Conservation (phyloP, 2,113 vertebrate species). For the Gracilinanus agilis region DNA sequence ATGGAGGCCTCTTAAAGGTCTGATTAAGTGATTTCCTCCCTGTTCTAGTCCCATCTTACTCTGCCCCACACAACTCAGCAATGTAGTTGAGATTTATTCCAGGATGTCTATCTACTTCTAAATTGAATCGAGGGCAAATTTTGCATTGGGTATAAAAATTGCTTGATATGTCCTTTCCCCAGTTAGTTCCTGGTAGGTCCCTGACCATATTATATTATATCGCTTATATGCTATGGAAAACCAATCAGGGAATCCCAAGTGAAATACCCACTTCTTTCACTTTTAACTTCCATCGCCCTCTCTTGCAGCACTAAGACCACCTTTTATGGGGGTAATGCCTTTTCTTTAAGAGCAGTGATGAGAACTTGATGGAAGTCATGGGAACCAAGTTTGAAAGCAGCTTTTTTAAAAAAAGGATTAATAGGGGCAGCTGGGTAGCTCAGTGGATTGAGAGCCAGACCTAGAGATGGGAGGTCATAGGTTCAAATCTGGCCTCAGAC, state of each 20-base stretch:
- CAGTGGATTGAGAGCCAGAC: too few relatives aligned
- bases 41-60: not conserved
- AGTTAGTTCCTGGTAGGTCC: not conserved
- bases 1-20: not conserved
- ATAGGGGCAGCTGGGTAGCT: too few relatives aligned
- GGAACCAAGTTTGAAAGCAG: not conserved
- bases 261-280: not conserved
- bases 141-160: not conserved
- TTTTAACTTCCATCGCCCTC: not conserved
- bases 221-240: not conserved
- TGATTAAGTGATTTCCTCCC: not conserved
- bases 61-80: not conserved
- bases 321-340: not conserved
- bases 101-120: not conserved
- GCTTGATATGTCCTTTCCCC: not conserved
- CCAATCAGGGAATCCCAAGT: not conserved
- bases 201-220: not conserved
- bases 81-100: not conserved
- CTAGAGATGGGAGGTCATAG: too few relatives aligned
- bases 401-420: too few relatives aligned
- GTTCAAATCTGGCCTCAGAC: too few relatives aligned
- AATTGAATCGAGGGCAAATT: not conserved
- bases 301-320: too few relatives aligned
- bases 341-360: not conserved
- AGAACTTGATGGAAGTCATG: not conserved